Base-by-base conservation (phyloP, 2,113 vertebrate genomes). In the Addax nasomaculatus region DNA sequence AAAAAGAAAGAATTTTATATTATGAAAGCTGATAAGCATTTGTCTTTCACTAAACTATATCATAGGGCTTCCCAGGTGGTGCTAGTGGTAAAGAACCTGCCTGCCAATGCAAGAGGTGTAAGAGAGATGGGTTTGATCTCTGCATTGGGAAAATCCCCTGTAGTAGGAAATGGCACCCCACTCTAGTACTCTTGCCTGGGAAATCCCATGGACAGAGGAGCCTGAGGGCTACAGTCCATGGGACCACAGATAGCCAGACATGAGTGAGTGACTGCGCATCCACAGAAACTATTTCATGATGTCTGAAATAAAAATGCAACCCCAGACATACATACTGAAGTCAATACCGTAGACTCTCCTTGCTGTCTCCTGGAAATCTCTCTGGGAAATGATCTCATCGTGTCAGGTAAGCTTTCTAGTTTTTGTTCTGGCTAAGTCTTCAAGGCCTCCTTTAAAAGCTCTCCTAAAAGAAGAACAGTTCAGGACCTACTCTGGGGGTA, bases 281-380 rank as follows among this genome's bases (percentile, higher is more conserved):
- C 23, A 76, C 39, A 76, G 25, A 76, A 76, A 76, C 30, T n/a
- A 3, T 76, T 33, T 23, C 7, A 43, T 53, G 76, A 36, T 11
- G n/a, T 73, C 36, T 87, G 43, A 43, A 86, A 51, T 85, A 57
- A 62, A 60, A 64, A 64, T 1, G 17, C 3, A 76, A 25, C 12
- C 9, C 17, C 10, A 86, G 11, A 57, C 4, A 43, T 14, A 21
- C 11, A 81, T 1, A 45, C 45, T 60, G 95, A 67, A 57, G 39
- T 33, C 23, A 16, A 2, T 30, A 49, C 7, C 0, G 0, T 10
- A 30, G 67, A 45, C 23, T 57, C 15, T 7, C 1, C 53, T 87
- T 53, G 11, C 4, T 53, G 25, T 64, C 49, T 91, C 7, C 21
- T 81, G 19, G 19, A 33, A 51, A 3, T 25, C 3, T 47, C 58